phyloP scores from a whole-genome alignment of 2,888 invertebrate genomes.

The Agrenia bidenticulata region DNA sequence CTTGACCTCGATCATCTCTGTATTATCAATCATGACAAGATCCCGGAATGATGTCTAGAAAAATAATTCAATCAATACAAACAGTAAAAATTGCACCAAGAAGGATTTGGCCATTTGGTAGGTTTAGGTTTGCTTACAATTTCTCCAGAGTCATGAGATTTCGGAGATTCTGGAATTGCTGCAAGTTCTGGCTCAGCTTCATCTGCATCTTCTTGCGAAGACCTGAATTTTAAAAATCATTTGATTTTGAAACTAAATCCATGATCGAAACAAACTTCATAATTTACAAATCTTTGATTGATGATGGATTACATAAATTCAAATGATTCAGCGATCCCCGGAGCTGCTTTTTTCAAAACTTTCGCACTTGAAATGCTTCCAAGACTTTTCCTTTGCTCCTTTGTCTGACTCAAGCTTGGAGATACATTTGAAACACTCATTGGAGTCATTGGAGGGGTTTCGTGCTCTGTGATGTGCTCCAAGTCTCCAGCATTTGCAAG shows the following conservation, averaged over 20 bases:
- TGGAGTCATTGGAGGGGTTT: conserved; percentile 50
- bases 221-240: no score
- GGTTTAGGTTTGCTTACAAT: conserved; percentile 21
- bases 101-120: no score
- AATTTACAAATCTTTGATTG: not conserved
- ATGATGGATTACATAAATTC: conserved; percentile 37
- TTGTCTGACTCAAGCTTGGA: conserved; percentile 30
- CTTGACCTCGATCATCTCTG: conserved; percentile 58
- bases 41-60: conserved; percentile 69
- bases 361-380: conserved; percentile 39
- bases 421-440: conserved; percentile 35
- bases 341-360: conserved; percentile 22
- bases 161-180: conserved; percentile 81
- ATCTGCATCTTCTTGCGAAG: conserved; percentile 70
- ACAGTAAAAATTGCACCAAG: not conserved
- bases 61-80: conserved; percentile 11
- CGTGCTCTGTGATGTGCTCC: conserved; percentile 51
- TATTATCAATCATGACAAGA: conserved; percentile 59
- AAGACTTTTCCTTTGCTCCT: conserved; percentile 45
- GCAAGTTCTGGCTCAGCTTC: conserved; percentile 86
- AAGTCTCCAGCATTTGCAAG: conserved; percentile 41
- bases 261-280: not conserved
- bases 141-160: conserved; percentile 52
- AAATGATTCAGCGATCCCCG: conserved; percentile 42
- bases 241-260: conserved; percentile 9